phyloP scores from a whole-genome alignment of 2,888 invertebrate genomes.

The Iselma pallidipennis region DNA sequence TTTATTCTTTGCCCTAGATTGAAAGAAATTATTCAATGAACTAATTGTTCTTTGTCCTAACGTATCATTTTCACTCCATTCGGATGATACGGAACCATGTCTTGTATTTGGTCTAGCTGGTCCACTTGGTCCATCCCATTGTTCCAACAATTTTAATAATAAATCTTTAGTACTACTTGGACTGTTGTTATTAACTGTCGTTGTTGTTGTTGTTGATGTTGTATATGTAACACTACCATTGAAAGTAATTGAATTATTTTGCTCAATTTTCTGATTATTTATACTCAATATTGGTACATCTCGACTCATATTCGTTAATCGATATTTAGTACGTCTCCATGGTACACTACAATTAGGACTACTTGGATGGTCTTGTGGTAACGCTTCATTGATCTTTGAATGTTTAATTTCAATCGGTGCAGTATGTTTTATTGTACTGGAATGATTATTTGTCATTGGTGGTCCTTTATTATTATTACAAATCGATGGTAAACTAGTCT shows the following conservation, averaged over 20 bases:
- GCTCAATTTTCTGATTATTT: constrained; percentile 31
- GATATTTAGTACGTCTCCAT: constrained; percentile 64
- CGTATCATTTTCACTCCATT: constrained; percentile 74
- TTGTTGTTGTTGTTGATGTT: constrained; percentile 6
- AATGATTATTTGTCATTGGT: background rate
- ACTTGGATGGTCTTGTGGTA: constrained; percentile 38
- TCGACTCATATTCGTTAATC: constrained; percentile 69
- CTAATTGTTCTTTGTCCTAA: constrained; percentile 79
- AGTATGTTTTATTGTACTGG: constrained; percentile 20
- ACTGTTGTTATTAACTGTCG: constrained; percentile 51
- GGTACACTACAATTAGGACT: constrained; percentile 43
- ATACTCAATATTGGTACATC: constrained; percentile 64
- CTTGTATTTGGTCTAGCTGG: constrained; percentile 59
- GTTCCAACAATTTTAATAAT: constrained; percentile 72
- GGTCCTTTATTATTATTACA: background rate
- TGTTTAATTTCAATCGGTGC: constrained; percentile 32
- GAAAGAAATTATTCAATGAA: constrained; percentile 79
- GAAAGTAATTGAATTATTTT: background rate
- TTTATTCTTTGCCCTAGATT: constrained; percentile 56
- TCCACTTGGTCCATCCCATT: constrained; percentile 71
- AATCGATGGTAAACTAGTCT: background rate
- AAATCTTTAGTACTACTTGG: constrained; percentile 78
- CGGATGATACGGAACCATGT: constrained; percentile 76
- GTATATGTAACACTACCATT: background rate
- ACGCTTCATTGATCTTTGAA: constrained; percentile 25